Base-by-base conservation (phyloP, 2,113 vertebrate species). In the Aspidoscelis tigris region DNA sequence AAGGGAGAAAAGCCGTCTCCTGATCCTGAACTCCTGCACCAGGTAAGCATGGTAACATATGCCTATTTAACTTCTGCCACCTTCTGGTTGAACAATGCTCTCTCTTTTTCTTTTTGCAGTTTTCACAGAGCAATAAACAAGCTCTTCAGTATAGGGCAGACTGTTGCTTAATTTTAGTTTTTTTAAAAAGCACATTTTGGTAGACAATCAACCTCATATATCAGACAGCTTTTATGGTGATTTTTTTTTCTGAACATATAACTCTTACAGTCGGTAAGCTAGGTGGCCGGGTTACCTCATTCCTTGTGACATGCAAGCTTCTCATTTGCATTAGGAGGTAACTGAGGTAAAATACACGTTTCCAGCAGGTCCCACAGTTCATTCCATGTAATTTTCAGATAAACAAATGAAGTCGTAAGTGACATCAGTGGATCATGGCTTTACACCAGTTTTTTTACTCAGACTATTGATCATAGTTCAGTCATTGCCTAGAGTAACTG, bases 11-110 rank as follows among this genome's bases (percentile, higher is more conserved):
- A 47, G 44, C 55, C 64, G 66, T 44, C 24, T 39, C 20, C 50
- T 21, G 1, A 24, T 7, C n/a, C 12, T 50, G n/a, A 70, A 44
- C 39, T 20, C 12, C 61, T n/a, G 55, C 64, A 65, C 12, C 55
- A 47, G 41, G 81, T 65, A 26, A 47, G n/a, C 74, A 74, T 44
- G 24, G 22, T 41, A 82, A 61, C 39, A 41, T 55, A 71, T 71
- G 33, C 50, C 68, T 81, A 73, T 81, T 81, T 78, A 72, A 71
- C 22, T 39, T 84, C 66, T 78, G 53, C 68, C 53, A 84, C 66
- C 53, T 78, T 84, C 76, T 73, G 68, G 43, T 47, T 18, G 26
- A 64, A 75, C 61, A 73, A 64, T 50, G 58, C n/a, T 65, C 74
- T 84, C 20, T 8, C 26, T 18, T 33, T 69, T 33, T 69, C 3